Evolutionary conservation across 2,888 invertebrate genomes (phyloP).

Genomic region (Drosophila hamatofila): DNA sequence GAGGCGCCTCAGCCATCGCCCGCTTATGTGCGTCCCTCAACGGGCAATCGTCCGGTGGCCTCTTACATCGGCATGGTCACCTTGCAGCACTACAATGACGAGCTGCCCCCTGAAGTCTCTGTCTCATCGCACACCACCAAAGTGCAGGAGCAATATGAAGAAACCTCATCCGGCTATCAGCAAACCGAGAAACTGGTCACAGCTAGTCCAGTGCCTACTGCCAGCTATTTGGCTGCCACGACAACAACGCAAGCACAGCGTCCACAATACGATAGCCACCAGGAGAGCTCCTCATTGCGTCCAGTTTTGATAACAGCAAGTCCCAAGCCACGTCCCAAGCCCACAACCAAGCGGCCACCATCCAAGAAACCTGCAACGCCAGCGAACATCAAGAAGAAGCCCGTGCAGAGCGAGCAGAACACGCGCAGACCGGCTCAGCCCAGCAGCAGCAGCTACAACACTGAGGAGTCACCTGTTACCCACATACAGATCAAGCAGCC

Average conservation of each 20-base stretch:
- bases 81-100: conserved; percentile 74
- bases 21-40: conserved; percentile 60
- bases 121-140: conserved; percentile 82
- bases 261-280: conserved; percentile 49
- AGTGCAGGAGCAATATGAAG: conserved; percentile 70
- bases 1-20: conserved; percentile 52
- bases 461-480: conserved; percentile 54
- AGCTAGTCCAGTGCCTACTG: conserved; percentile 38
- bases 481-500: conserved; percentile 69
- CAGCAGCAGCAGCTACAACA: conserved; percentile 34
- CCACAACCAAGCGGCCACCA: conserved; percentile 76
- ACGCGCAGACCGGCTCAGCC: conserved; percentile 48
- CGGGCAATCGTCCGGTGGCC: conserved; percentile 64
- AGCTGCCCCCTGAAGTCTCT: conserved; percentile 77
- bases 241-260: conserved; percentile 56
- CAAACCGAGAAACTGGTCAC: conserved; percentile 46
- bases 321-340: conserved; percentile 70
- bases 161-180: conserved; percentile 54
- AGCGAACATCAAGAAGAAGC: conserved; percentile 45
- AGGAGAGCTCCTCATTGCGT: conserved; percentile 53
- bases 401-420: conserved; percentile 47
- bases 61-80: conserved; percentile 79
- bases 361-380: conserved; percentile 49
- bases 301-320: conserved; percentile 86
- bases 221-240: conserved; percentile 50